A percentile compares a stretch with the other conserved stretches of the same genome.
phyloP scores from a whole-genome alignment of 2,797 vertebrate genomes.

The Hemibagrus guttatus region DNA sequence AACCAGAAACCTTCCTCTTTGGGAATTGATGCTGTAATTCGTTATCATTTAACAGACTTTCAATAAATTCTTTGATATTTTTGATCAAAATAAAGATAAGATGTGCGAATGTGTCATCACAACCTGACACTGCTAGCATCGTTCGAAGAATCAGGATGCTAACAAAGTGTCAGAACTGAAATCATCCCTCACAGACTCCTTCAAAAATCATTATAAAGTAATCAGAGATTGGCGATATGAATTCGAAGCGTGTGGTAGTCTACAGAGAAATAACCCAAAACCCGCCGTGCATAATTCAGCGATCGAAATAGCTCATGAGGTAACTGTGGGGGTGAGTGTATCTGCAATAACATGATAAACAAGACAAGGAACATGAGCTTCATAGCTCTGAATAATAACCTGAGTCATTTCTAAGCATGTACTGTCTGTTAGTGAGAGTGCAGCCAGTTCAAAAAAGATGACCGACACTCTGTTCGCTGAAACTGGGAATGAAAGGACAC shows the following conservation, averaged over 20 bases:
- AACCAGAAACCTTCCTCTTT: not conserved
- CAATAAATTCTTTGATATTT: not conserved
- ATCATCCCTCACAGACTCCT: not conserved
- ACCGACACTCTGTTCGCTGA: not conserved
- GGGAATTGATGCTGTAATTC: too few species aligned
- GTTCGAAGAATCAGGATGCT: not conserved
- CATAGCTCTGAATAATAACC: conserved; percentile 12
- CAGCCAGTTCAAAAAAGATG: not conserved
- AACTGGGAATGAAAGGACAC: not conserved
- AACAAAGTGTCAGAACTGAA: too few species aligned
- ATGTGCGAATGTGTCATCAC: not conserved
- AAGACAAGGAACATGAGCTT: conserved; percentile 10
- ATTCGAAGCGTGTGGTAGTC: not conserved
- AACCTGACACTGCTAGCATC: not conserved
- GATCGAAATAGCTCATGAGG: conserved; percentile 24
- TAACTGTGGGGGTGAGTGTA: conserved; percentile 23
- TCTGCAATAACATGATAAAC: conserved; percentile 14
- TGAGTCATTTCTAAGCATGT: conserved; percentile 4
- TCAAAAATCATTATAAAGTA: not conserved
- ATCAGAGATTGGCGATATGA: too few species aligned
- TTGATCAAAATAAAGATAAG: not conserved
- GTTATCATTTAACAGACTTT: not conserved
- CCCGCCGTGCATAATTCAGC: not conserved
- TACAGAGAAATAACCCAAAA: not conserved
- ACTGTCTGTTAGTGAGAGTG: not conserved